Percentiles rank a stretch among this genome's conserved stretches.
Conservation (phyloP, 2,888 invertebrate species). For the Loripinus fragilis region DNA sequence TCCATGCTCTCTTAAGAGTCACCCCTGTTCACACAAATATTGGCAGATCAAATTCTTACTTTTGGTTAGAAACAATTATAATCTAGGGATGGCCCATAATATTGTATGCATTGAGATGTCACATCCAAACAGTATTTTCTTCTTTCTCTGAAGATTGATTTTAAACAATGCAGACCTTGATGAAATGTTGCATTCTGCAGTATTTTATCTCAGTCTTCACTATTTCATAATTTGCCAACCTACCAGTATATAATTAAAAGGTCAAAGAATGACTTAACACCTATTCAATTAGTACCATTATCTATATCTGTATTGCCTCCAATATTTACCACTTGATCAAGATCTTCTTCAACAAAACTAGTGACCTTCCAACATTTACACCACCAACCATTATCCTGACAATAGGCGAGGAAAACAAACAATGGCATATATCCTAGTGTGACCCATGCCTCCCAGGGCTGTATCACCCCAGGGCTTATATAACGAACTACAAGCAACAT, state of each 20-base stretch:
- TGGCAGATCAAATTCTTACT: too few species aligned
- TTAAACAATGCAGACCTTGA: background rate
- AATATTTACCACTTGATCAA: conserved; percentile 7
- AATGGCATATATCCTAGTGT: conserved; percentile 80
- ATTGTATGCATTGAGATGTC: too few species aligned
- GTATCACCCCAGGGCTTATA: conserved; percentile 74
- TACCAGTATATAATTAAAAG: too few species aligned
- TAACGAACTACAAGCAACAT: conserved; percentile 78
- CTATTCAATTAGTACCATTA: too few species aligned
- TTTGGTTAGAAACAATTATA: too few species aligned
- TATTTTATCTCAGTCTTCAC: background rate
- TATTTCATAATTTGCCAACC: background rate
- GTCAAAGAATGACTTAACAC: too few species aligned
- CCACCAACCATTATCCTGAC: conserved; percentile 79
- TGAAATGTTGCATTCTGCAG: background rate
- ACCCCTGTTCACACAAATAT: too few species aligned
- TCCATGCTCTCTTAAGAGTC: too few species aligned
- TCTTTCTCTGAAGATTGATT: too few species aligned
- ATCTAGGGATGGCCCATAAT: too few species aligned
- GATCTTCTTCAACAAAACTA: conserved; percentile 11
- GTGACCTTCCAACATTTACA: conserved; percentile 44
- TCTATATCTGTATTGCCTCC: too few species aligned
- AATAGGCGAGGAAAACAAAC: conserved; percentile 79
- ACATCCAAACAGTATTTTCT: too few species aligned
- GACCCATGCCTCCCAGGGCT: conserved; percentile 80